A percentile compares a stretch with the other conserved stretches of the same genome.
phyloP scores from a whole-genome alignment of 2,797 vertebrate species.

The Lepus townsendii region DNA sequence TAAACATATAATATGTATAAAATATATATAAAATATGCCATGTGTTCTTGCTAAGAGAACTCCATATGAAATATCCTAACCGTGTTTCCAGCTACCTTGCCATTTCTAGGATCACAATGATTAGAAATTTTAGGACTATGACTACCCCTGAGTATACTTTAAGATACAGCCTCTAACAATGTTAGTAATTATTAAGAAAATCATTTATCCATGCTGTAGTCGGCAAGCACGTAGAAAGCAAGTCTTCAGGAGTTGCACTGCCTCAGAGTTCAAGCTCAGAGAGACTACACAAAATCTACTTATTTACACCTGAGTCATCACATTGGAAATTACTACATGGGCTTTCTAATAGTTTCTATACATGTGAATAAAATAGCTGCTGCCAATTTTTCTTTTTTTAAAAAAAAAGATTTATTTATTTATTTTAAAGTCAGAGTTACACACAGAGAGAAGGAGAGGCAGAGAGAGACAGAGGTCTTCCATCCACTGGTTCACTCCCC shows the following conservation, averaged over 20 bases:
- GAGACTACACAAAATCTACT: not conserved
- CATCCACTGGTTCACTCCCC: no score
- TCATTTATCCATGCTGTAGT: not conserved
- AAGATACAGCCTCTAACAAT: not conserved
- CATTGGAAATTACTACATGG: not conserved
- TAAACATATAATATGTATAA: not conserved
- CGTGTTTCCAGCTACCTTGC: not conserved
- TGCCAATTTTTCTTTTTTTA: not conserved
- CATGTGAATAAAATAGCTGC: not conserved
- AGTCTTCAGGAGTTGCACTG: not conserved
- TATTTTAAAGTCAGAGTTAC: no score
- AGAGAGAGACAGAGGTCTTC: no score
- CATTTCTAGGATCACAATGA: not conserved
- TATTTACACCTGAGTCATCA: not conserved
- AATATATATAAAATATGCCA: not conserved
- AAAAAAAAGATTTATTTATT: not conserved
- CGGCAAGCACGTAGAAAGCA: no score
- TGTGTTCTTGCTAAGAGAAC: not conserved
- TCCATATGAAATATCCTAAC: not conserved
- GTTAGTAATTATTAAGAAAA: not conserved
- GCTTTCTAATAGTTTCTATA: not conserved
- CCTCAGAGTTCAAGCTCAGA: not conserved
- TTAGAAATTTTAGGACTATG: not conserved
- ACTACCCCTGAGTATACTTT: not conserved
- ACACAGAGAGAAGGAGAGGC: no score